These are phyloP conservation scores for Machimus atricapillus DNA, from an alignment of 2,888 invertebrate genomes.

Conservation along the genomic window DNA sequence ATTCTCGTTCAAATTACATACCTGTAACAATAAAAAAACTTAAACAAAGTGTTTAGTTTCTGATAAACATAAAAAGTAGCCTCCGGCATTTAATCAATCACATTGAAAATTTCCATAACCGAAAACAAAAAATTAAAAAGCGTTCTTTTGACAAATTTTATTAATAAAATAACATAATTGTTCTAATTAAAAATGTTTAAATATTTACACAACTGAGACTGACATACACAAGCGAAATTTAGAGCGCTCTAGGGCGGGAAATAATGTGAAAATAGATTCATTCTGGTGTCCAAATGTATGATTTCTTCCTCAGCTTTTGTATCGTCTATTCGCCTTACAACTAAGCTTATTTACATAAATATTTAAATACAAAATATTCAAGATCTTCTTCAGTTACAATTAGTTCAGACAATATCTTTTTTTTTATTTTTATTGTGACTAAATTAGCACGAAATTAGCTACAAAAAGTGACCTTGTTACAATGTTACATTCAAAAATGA, in stretches of 20 bases:
- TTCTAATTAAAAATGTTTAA: neutral
- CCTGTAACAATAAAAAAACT: neutral
- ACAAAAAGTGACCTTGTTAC: neutral
- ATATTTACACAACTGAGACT: neutral
- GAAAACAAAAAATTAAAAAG: neutral
- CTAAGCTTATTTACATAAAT: conserved; percentile 11
- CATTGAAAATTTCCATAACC: neutral
- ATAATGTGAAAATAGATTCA: neutral
- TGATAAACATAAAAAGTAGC: neutral
- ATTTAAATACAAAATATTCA: conserved; percentile 10
- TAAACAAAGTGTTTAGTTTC: neutral
- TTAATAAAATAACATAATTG: conserved; percentile 14
- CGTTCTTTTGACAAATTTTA: neutral
- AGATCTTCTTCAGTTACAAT: neutral
- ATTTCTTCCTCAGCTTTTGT: neutral
- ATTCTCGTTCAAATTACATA: neutral
- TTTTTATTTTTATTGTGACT: neutral
- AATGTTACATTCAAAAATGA: neutral
- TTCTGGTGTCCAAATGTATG: neutral
- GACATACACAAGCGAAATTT: neutral
- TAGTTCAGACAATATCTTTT: neutral
- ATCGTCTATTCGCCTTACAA: neutral
- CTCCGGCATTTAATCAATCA: neutral
- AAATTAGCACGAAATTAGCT: conserved; percentile 11
- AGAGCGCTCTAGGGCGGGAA: neutral